Evolutionary conservation across 2,888 invertebrate species (phyloP), one percentile per base, ranked within the genome.

Genomic region (Xanthia icteritia): DNA sequence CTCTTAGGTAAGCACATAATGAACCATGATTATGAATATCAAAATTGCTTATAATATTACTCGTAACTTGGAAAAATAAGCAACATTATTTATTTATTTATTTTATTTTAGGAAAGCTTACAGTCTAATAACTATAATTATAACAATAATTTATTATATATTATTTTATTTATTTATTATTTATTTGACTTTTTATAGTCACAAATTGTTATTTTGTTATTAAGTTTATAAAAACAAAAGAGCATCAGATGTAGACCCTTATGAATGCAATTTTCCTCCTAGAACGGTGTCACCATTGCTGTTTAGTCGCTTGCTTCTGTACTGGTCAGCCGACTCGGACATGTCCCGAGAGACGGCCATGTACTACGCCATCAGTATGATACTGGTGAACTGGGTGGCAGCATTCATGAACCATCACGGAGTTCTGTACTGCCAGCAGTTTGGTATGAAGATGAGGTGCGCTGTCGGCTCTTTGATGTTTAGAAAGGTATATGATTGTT

Each of bases 391-490:
- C 84, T 85, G 97, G 85, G 91, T 97, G 61, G 97, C 97, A 6
- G 97, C 97, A 0, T 93, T 97, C 73, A 95, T 97, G 74, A 97
- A 97, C 88, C 98, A 98, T 92, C 98, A 98, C 1, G 98, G 97
- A 83, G 97, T 97, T 92, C 97, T 98, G 89, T 97, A 97, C 65
- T 95, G 97, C 51, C 97, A 97, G 88, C 97, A 98, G 89, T 96
- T 97, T 23, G 98, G 98, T 56, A 98, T 98, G 98, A 97, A 97
- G 90, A 94, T 98, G 58, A 96, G 98, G 84, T 96, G 98, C 1
- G 98, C 98, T 0, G 97, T 97, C 76, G 97, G 98, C 88, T 97
- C 98, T 0, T 93, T 98, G 2, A 97, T 98, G 91, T 98, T 98
- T 90, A 97, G 98, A 94, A 98, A 98, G 97, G 98, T 98, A 92